These are phyloP conservation scores for Pitta sordida DNA, from an alignment of 2,113 vertebrate genomes.

Conservation along the genomic window DNA sequence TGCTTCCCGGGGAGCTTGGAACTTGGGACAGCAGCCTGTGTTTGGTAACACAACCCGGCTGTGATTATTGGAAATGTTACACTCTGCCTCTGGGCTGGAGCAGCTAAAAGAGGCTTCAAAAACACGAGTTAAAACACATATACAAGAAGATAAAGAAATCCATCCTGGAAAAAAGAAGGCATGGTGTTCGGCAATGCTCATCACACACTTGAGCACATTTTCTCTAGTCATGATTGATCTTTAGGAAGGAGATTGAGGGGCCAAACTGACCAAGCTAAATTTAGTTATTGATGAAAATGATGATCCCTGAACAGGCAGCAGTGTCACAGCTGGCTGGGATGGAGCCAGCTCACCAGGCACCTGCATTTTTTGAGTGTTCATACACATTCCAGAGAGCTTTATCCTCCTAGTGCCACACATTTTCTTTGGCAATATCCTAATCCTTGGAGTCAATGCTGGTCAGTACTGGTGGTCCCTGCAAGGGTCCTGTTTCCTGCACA, in stretches of 20 bases:
- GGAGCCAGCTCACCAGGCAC: not conserved
- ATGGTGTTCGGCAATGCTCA: accelerated
- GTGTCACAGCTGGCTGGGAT: not conserved
- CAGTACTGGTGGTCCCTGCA: not conserved
- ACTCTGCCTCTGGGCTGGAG: not conserved
- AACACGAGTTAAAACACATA: not conserved
- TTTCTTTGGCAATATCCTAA: not conserved
- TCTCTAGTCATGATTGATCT: not conserved
- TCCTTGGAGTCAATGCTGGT: not conserved
- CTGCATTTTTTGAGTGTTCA: not conserved
- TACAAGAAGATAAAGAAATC: not conserved
- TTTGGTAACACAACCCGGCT: not conserved
- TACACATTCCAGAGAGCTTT: not conserved
- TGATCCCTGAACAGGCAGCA: not conserved
- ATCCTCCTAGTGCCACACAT: not conserved
- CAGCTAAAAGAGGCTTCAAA: not conserved
- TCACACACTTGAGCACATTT: accelerated
- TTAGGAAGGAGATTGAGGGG: not conserved
- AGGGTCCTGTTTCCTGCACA: not conserved
- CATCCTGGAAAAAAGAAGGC: not conserved
- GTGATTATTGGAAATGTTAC: not conserved
- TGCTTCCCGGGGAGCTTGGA: not conserved
- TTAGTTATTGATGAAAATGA: not conserved
- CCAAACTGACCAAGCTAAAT: not conserved
- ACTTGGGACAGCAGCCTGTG: not conserved